These are phyloP conservation scores for Syrrhaptes paradoxus DNA, from an alignment of 2,113 vertebrate genomes.

Conservation along the genomic window DNA sequence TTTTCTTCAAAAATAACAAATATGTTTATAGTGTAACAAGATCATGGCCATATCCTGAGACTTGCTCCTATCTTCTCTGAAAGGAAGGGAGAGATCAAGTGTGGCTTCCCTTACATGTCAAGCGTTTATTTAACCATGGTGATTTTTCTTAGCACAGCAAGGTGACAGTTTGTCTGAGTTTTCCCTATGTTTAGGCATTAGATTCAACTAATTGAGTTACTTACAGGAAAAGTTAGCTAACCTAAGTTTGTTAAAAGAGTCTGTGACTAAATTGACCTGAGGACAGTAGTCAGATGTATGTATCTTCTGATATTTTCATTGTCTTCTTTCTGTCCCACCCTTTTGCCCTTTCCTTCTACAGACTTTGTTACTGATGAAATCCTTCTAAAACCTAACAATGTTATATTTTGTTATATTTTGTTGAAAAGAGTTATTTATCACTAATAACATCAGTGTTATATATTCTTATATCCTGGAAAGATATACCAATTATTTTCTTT, in stretches of 20 bases:
- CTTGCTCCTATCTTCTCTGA: neutral
- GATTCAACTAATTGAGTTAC: neutral
- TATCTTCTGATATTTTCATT: neutral
- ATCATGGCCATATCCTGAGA: neutral
- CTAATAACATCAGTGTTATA: neutral
- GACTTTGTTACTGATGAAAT: neutral
- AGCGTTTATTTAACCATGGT: neutral
- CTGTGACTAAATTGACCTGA: neutral
- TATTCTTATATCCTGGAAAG: neutral
- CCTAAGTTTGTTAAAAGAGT: neutral
- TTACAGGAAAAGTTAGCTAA: neutral
- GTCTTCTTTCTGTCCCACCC: neutral
- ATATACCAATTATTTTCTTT: neutral
- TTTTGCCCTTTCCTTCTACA: neutral
- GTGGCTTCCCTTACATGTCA: rapidly evolving
- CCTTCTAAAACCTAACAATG: neutral
- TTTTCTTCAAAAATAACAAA: neutral
- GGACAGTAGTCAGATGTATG: neutral
- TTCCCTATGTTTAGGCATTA: neutral
- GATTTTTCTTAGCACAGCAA: neutral
- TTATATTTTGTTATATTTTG: neutral
- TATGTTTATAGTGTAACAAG: neutral
- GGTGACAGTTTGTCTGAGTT: neutral
- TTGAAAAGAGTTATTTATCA: neutral
- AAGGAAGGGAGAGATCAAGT: neutral